These are phyloP conservation scores for Coptodon bakossiorum DNA, from an alignment of 2,113 vertebrate genomes.

Conservation along the genomic window DNA sequence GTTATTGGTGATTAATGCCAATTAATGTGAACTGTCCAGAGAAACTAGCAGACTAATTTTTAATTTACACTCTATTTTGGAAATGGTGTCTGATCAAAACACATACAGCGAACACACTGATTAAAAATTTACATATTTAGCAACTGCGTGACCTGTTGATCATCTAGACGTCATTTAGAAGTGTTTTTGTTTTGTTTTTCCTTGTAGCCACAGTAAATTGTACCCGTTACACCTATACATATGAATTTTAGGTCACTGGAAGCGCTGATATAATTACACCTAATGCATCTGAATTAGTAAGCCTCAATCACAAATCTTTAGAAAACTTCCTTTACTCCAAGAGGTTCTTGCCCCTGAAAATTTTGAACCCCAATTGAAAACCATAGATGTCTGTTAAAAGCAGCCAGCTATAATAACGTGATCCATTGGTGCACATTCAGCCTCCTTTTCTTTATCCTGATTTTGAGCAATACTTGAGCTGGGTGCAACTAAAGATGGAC, in stretches of 20 bases:
- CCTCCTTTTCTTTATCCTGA: not conserved
- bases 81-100: not conserved
- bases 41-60: not conserved
- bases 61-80: accelerated
- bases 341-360: accelerated
- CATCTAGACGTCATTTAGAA: not conserved
- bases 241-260: not conserved
- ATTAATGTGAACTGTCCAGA: not conserved
- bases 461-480: not conserved
- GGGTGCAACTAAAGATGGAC: not conserved
- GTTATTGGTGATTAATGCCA: not conserved
- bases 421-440: not conserved
- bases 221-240: not conserved
- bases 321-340: not conserved
- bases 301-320: not conserved
- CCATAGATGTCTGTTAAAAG: accelerated
- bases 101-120: not conserved
- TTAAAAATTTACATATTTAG: not conserved
- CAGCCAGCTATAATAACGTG: not conserved
- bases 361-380: not conserved
- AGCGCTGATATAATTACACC: not conserved
- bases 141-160: not conserved
- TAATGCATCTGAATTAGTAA: not conserved
- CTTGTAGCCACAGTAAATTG: not conserved
- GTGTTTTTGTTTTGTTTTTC: not conserved